These are phyloP conservation scores for Meriones unguiculatus DNA, from an alignment of 2,113 vertebrate genomes.

Conservation along the genomic window DNA sequence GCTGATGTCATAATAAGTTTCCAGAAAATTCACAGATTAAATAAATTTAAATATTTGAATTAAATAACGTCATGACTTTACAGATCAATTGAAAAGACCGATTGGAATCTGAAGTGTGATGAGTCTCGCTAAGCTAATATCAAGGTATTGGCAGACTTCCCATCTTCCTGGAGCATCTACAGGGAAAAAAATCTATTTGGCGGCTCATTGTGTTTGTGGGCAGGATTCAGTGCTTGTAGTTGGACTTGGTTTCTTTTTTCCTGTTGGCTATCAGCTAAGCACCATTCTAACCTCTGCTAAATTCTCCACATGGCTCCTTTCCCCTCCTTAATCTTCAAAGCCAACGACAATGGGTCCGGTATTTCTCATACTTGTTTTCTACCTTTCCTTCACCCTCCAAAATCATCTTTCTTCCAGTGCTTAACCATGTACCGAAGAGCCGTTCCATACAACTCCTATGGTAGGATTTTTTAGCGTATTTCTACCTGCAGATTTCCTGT, in stretches of 20 bases:
- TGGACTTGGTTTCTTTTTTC: neutral
- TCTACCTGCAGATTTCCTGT: neutral
- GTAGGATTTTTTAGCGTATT: neutral
- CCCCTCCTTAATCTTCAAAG: slow-evolving; percentile 27
- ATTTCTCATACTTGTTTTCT: neutral
- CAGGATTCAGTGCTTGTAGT: neutral
- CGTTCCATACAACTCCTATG: neutral
- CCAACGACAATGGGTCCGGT: neutral
- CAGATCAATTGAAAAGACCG: neutral
- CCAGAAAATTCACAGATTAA: neutral
- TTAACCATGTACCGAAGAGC: neutral
- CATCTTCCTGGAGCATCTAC: neutral
- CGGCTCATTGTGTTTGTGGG: neutral
- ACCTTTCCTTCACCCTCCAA: neutral
- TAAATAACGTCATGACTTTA: neutral
- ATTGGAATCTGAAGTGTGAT: neutral
- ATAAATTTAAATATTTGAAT: neutral
- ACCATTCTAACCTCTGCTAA: neutral
- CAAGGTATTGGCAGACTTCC: neutral
- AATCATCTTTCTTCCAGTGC: neutral
- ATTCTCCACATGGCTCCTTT: neutral
- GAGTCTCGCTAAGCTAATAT: neutral
- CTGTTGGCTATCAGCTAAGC: neutral
- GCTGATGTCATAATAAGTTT: slow-evolving; percentile 5
- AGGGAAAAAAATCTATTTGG: neutral